Evolutionary conservation across 2,888 invertebrate species (phyloP).

Genomic region (Macrophya annulata): DNA sequence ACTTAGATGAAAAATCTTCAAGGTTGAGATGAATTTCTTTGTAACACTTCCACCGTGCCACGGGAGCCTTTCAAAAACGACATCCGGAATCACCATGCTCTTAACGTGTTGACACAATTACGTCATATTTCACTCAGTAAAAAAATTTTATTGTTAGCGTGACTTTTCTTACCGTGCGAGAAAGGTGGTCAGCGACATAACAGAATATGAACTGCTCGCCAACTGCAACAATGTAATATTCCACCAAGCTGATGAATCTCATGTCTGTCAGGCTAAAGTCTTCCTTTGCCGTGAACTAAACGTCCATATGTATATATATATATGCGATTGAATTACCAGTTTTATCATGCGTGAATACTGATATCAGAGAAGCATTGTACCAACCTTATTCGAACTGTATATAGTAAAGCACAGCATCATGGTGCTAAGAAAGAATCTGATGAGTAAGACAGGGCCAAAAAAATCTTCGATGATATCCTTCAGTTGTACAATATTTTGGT

Average conservation of each 20-base stretch:
- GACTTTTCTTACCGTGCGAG: slow-evolving; percentile 21
- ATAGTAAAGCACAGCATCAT: slow-evolving; percentile 48
- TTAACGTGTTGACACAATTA: background rate
- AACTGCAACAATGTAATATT: slow-evolving; percentile 11
- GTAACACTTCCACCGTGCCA: slow-evolving; percentile 40
- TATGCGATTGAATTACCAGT: background rate
- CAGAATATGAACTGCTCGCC: slow-evolving; percentile 15
- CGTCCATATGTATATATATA: background rate
- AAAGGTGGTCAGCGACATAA: slow-evolving; percentile 28
- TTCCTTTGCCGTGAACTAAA: slow-evolving; percentile 9
- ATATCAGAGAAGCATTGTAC: slow-evolving; percentile 7
- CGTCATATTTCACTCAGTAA: too few species aligned
- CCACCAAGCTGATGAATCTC: slow-evolving; percentile 36
- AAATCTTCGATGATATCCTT: background rate
- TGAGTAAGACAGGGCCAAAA: slow-evolving; percentile 35
- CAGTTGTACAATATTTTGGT: slow-evolving; percentile 25
- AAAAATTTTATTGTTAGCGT: background rate
- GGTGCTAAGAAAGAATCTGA: slow-evolving; percentile 28
- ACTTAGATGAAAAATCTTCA: slow-evolving; percentile 43
- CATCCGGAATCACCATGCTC: slow-evolving; percentile 1
- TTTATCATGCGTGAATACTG: background rate
- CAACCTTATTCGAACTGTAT: slow-evolving; percentile 41
- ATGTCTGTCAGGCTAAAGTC: slow-evolving; percentile 21
- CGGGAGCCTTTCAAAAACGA: slow-evolving; percentile 22
- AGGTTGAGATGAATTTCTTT: slow-evolving; percentile 32